Evolutionary conservation across 1,140 invertebrate genomes (phyloP).

Genomic region (Leptoteleia sp.): DNA sequence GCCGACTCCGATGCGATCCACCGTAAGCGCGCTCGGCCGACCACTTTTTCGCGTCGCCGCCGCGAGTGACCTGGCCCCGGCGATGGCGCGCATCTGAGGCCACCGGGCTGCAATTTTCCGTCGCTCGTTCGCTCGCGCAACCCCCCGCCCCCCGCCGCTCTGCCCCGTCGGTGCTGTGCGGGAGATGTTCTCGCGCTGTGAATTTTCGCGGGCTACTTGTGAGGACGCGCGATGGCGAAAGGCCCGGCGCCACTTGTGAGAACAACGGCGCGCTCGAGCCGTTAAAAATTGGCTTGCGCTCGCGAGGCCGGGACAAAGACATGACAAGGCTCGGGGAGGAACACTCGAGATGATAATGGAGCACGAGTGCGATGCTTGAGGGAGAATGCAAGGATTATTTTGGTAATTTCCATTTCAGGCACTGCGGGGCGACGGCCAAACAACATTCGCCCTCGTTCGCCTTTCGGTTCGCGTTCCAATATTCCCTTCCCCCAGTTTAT

Average conservation of each 20-base stretch:
- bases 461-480: too few species aligned
- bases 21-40: too few species aligned
- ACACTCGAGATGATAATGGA: slow-evolving; percentile 62
- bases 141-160: too few species aligned
- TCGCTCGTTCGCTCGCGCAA: too few species aligned
- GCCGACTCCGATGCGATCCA: too few species aligned
- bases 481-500: too few species aligned
- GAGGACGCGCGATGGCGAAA: background rate
- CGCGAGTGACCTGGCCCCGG: too few species aligned
- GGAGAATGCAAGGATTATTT: slow-evolving; percentile 55
- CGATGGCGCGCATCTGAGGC: too few species aligned
- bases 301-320: slow-evolving; percentile 31
- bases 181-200: slow-evolving; percentile 7
- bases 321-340: slow-evolving; percentile 42
- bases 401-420: slow-evolving; percentile 37
- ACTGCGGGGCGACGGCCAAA: too few species aligned
- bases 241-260: slow-evolving; percentile 18
- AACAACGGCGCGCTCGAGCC: slow-evolving; percentile 15
- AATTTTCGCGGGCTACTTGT: background rate
- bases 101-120: too few species aligned
- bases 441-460: too few species aligned
- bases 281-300: slow-evolving; percentile 20
- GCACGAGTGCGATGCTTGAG: slow-evolving; percentile 53
- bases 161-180: background rate
- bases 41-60: too few species aligned